Percentiles rank a stretch among this genome's conserved stretches.
Conservation (phyloP, 2,113 vertebrate species). For the Hippocampus zosterae region DNA sequence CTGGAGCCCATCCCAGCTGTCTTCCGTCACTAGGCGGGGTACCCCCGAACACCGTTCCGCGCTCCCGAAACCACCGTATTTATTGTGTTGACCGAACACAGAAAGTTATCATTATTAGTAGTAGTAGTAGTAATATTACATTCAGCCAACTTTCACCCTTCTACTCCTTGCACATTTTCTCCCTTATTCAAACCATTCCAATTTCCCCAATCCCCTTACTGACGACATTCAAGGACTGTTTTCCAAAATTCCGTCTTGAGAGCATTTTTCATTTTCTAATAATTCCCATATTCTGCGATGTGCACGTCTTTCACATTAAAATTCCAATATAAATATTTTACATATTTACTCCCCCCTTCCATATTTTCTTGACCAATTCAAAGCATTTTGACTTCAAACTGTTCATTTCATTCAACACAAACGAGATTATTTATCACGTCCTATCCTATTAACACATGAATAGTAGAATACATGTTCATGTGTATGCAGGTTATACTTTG, state of each 20-base stretch:
- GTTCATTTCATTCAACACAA: background rate
- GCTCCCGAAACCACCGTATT: no score
- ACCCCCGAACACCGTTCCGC: no score
- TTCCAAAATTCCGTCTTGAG: background rate
- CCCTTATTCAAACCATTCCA: background rate
- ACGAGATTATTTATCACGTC: background rate
- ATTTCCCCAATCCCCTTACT: background rate
- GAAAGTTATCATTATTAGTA: no score
- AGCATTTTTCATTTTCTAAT: background rate
- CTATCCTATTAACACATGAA: background rate
- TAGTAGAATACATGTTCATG: no score
- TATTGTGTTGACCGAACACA: no score
- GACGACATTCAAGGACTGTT: no score
- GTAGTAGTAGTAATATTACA: no score
- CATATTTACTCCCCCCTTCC: background rate
- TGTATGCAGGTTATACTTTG: background rate
- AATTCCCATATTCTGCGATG: no score
- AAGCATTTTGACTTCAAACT: background rate
- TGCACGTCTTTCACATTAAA: background rate
- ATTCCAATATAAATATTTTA: background rate
- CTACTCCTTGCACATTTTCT: background rate
- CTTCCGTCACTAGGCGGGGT: no score
- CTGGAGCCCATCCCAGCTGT: no score
- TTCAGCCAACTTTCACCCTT: background rate
- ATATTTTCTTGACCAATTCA: background rate